These are phyloP conservation scores for Lamellibrachia satsuma DNA, from an alignment of 2,888 invertebrate species.

Conservation along the genomic window DNA sequence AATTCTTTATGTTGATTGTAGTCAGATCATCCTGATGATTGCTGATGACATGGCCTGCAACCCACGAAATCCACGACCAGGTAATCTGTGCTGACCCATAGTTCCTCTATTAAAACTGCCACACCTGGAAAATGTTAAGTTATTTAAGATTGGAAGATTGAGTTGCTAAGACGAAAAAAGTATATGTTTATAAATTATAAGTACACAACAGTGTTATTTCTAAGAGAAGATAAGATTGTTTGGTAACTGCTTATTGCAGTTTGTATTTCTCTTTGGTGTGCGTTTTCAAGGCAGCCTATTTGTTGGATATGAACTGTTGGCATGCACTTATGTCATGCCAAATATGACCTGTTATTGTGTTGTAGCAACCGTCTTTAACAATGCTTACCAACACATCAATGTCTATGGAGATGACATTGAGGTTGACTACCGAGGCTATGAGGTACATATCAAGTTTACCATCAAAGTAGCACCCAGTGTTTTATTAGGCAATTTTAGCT, in stretches of 20 bases:
- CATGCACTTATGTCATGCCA: not conserved
- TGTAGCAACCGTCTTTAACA: slow-evolving; percentile 93
- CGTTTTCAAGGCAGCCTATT: not conserved
- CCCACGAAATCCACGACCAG: slow-evolving; percentile 92
- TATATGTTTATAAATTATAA: too few relatives aligned
- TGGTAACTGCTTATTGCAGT: not conserved
- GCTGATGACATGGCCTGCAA: slow-evolving; percentile 99
- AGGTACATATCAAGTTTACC: slow-evolving; percentile 53
- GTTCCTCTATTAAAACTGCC: too few relatives aligned
- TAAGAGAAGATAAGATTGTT: not conserved
- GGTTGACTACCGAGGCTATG: slow-evolving; percentile 92
- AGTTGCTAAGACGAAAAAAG: too few relatives aligned
- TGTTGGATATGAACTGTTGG: not conserved
- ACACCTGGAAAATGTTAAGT: too few relatives aligned
- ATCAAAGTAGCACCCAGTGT: too few relatives aligned
- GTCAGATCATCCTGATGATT: slow-evolving; percentile 97
- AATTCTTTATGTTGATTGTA: slow-evolving; percentile 51
- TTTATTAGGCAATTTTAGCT: too few relatives aligned
- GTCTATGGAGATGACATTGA: slow-evolving; percentile 99
- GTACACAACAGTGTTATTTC: not conserved
- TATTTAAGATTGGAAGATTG: too few relatives aligned
- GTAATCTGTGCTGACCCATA: slow-evolving; percentile 45
- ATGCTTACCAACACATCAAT: slow-evolving; percentile 96
- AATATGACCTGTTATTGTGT: slow-evolving; percentile 26
- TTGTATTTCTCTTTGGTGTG: not conserved